Evolutionary conservation across 2,888 invertebrate genomes (phyloP), one percentile per base, ranked within the genome.

Genomic region (Hirtodrosophila alboralis): DNA sequence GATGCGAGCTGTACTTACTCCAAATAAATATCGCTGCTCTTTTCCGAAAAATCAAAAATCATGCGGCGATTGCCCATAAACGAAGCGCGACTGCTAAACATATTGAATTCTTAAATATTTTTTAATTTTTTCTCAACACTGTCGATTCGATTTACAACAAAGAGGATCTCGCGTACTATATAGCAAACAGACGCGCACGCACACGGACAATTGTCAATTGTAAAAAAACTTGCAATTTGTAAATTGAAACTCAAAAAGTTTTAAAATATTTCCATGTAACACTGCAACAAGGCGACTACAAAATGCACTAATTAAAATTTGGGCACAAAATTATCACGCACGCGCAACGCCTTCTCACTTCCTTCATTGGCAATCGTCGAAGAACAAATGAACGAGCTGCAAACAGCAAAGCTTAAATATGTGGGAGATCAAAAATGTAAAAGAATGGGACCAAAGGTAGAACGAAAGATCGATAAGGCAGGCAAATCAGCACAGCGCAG

Each of bases 1-100:
- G n/a, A 3, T 6, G n/a, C 9, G 7, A n/a, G 10, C 9, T 36
- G 2, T 31, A 90, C 90, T 90, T 73, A 90, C 90, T 89, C 90
- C 48, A 89, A 67, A 63, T 87, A 90, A 41, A 89, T 66, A 61
- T 89, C 90, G 43, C 70, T 79, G 47, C 72, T 78, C 53, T 90
- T 90, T 28, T 87, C 88, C 8, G 88, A 86, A 63, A 90, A 90
- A 81, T 90, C 90, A 56, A 90, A 90, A 68, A 90, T 89, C 69
- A 89, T 86, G 47, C 88, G 87, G 47, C 89, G 89, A 79, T 89
- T 90, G 53, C 89, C 89, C 70, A 89, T 66, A 80, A 89, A 90
- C 44, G 86, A 76, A 59, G 87, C 63, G 70, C 77, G 76, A 58
- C 70, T 84, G 71, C 75, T 84, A 51, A 87, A 87, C 88, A 88